Conservation (phyloP, 2,888 invertebrate genomes). For the Protophormia terraenovae region DNA sequence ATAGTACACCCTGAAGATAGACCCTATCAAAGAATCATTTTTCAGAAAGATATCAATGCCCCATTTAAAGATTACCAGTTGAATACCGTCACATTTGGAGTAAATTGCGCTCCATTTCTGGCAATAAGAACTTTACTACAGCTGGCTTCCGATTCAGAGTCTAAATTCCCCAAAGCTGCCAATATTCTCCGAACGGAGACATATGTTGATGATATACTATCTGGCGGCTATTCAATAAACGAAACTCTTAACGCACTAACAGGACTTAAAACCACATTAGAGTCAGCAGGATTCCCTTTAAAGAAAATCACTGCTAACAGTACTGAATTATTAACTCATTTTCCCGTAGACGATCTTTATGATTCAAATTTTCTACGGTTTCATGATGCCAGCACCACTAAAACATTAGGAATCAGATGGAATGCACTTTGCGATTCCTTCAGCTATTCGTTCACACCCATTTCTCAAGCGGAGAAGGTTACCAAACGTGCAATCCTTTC, state of each 20-base stretch:
- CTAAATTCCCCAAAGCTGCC: no score
- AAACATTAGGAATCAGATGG: background rate
- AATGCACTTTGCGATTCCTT: background rate
- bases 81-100: no score
- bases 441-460: background rate
- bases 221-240: no score
- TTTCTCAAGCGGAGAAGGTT: background rate
- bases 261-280: no score
- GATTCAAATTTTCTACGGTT: background rate
- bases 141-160: background rate
- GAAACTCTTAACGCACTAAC: no score
- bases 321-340: background rate
- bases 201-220: no score
- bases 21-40: constrained; percentile 1
- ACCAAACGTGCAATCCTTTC: background rate
- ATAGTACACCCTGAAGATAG: background rate
- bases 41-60: background rate
- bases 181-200: no score
- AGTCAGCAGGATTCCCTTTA: background rate
- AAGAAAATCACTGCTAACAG: background rate
- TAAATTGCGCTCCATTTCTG: no score
- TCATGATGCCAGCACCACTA: background rate
- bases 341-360: background rate
- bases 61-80: no score
- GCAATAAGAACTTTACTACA: background rate